phyloP scores from a whole-genome alignment of 2,888 invertebrate genomes.

The Gymnoscelis rufifasciata region DNA sequence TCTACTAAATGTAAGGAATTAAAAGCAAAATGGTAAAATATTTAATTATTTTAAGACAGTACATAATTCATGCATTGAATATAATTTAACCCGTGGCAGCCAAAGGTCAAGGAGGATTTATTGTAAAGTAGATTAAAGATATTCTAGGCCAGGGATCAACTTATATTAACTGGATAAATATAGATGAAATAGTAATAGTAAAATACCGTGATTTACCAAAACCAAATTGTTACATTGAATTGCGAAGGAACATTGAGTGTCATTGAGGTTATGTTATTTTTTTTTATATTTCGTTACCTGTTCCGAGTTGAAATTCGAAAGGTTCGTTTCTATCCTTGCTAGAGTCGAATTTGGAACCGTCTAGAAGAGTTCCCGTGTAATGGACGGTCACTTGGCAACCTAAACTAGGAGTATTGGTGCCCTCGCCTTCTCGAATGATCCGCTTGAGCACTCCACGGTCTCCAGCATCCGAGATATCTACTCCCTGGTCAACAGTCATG shows the following conservation, averaged over 20 bases:
- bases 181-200: too few species aligned
- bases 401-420: conserved; percentile 82
- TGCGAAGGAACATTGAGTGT: neutral
- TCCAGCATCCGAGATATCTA: conserved; percentile 59
- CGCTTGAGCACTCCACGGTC: conserved; percentile 90
- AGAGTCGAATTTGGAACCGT: conserved; percentile 96
- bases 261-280: neutral
- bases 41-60: too few species aligned
- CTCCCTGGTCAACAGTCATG: conserved; percentile 66
- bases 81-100: too few species aligned
- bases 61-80: too few species aligned
- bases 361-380: conserved; percentile 91
- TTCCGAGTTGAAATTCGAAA: conserved; percentile 92
- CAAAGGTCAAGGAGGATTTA: too few species aligned
- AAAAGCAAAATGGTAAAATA: too few species aligned
- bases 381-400: conserved; percentile 88
- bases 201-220: too few species aligned
- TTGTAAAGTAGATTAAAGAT: too few species aligned
- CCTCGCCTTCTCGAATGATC: conserved; percentile 85
- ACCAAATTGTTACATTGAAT: too few species aligned
- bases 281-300: conserved; percentile 76
- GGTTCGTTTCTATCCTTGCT: conserved; percentile 89
- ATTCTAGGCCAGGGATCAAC: too few species aligned
- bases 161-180: too few species aligned
- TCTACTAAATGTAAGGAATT: too few species aligned